A percentile compares a stretch with the other conserved stretches of the same genome.
Conservation (phyloP, 2,888 invertebrate genomes). For the Acronicta leporina region DNA sequence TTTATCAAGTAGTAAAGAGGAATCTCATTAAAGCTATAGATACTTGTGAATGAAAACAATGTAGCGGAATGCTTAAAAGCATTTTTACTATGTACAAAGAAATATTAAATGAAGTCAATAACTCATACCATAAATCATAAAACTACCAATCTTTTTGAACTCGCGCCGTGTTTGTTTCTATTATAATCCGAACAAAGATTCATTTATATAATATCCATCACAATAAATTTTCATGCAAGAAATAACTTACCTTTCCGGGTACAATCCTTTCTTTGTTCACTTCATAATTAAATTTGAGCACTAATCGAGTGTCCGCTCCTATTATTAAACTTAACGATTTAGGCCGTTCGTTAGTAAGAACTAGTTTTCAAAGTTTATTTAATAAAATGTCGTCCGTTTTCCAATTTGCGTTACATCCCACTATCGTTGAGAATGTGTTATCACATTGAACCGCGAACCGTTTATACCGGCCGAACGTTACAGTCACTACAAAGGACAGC, state of each 20-base stretch:
- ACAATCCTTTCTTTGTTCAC: conserved; percentile 85
- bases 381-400: conserved; percentile 37
- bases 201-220: conserved; percentile 25
- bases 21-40: conserved; percentile 13
- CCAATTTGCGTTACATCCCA: conserved; percentile 58
- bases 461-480: conserved; percentile 69
- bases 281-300: conserved; percentile 79
- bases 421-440: conserved; percentile 56
- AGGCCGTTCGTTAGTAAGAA: conserved; percentile 51
- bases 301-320: conserved; percentile 68
- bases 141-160: conserved; percentile 25
- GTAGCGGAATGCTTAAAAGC: conserved; percentile 15
- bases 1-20: conserved; percentile 31
- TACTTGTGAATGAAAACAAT: conserved; percentile 14
- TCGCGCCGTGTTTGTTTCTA: conserved; percentile 51
- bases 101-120: conserved; percentile 37
- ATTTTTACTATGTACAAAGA: conserved; percentile 22
- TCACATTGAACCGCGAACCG: conserved; percentile 68
- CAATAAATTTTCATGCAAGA: conserved; percentile 7
- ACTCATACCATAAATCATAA: conserved; percentile 42
- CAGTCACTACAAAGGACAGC: conserved; percentile 77
- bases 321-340: conserved; percentile 55
- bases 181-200: conserved; percentile 37
- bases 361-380: conserved; percentile 52
- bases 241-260: conserved; percentile 71